Base-by-base conservation (phyloP, 2,113 vertebrate genomes). In the Melanerpes formicivorus region DNA sequence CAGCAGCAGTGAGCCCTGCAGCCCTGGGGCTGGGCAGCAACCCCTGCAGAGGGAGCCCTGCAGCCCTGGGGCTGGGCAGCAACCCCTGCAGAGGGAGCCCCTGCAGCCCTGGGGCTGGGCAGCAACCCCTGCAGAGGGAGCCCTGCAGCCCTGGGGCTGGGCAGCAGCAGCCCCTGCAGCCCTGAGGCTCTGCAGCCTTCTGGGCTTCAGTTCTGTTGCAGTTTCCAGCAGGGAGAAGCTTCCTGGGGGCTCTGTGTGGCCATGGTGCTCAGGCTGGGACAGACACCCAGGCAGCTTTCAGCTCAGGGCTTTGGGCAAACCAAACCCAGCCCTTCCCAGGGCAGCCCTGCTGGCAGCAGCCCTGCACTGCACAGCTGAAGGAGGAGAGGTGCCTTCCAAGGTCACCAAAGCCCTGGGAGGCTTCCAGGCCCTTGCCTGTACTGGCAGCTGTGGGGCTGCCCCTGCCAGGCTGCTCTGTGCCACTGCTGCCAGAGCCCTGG, bases 201-300 rank as follows among this genome's bases (percentile, higher is more conserved):
- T 1, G 2, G 37, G 17, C 21, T 52, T 18, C 3, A 0, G 5
- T 14, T 80, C 77, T 69, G 48, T 44, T 30, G 46, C 37, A 40
- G 64, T 0, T 14, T 11, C 44, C 25, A 70, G 80, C 32, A 40
- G 32, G 10, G 50, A 37, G 25, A 40, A 37, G 40, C 40, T 40
- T 11, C 10, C 2, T 1, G 2, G 32, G 27, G 32, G 11, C 34
- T 58, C 7, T 12, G 14, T 2, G 2, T 4, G 3, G 34, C 55
- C 50, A 62, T 25, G 9, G 34, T 29, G 44, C 65, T 26, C 56
- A 11, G 18, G 18, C 0, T 48, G 37, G 50, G 55, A 77, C 60
- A 55, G 37, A 19, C 1, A 1, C 37, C n/a, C 3, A 30, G 2
- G 2, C 34, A 42, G 25, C 1, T 5, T 37, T 63, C 23, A 1